Conservation (phyloP, 2,797 vertebrate species). For the Gallinago nigripennis region DNA sequence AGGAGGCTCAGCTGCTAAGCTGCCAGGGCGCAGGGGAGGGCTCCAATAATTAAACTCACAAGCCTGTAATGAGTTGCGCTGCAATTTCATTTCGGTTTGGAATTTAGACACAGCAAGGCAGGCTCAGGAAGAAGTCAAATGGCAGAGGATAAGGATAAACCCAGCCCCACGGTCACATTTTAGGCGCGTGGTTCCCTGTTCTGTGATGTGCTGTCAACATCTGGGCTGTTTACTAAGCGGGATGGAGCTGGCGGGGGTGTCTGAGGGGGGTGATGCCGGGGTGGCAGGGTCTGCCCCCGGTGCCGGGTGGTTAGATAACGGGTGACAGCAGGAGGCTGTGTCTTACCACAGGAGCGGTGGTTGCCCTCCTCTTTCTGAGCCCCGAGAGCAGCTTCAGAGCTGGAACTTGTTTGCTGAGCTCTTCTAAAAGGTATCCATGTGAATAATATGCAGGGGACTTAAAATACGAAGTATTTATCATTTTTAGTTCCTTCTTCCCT, state of each 20-base stretch:
- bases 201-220: background rate
- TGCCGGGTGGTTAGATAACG: background rate
- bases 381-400: background rate
- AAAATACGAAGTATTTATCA: background rate
- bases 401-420: background rate
- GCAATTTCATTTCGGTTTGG: background rate
- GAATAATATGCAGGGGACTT: background rate
- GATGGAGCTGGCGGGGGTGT: background rate
- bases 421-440: fast-evolving
- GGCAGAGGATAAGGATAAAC: background rate
- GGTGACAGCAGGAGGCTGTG: background rate
- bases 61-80: background rate
- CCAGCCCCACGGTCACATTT: background rate
- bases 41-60: background rate
- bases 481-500: background rate
- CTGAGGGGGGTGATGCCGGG: background rate
- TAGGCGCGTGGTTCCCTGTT: background rate
- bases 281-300: background rate
- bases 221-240: background rate
- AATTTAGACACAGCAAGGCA: background rate
- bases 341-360: fast-evolving
- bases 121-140: background rate
- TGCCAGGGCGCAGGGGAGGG: background rate
- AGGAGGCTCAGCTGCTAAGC: conserved; percentile 1
- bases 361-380: background rate